Base-by-base conservation (phyloP, 2,888 invertebrate genomes). In the Frankliniella intonsa region DNA sequence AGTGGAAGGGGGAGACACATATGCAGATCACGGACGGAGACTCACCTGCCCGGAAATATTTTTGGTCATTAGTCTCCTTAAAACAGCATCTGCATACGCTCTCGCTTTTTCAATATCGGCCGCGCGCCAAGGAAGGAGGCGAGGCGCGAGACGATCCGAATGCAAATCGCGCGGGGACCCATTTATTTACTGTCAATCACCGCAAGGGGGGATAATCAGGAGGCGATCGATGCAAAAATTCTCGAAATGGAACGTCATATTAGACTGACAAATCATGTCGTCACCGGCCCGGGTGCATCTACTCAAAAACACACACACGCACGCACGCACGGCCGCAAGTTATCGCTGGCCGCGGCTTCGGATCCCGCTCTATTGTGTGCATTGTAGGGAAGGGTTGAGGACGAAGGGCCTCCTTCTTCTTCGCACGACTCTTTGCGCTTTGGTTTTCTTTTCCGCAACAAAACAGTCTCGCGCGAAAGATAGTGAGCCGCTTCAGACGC, bases 141-240 rank as follows among this genome's bases (percentile, higher is more conserved):
- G 38, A 38, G 38, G 38, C 38, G 38, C 38, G 38, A 38, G 38
- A 38, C 38, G 38, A 38, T 38, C 38, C 38, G 62, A 12, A 76
- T 25, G 22, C 69, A 76, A 76, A 22, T 12, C 69, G 69, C 69
- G 69, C 7, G 65, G 65, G 2, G 38, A 38, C 22, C 25, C 69
- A 76, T 76, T 76, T 76, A 76, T 76, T 76, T 76, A 76, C 69
- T 76, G 69, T 76, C 69, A 76, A 76, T 76, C 69, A 76, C 69
- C 69, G 22, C 69, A 22, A 25, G 25, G 22, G 22, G 69, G 69
- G 69, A 76, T 76, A n/a, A 76, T 76, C 69, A 69, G 11, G 55
- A 5, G 14, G 55, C 55, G 55, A 55, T 22, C 22, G 22, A 76
- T 76, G 69, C 69, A 25, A 76, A 76, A 76, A 76, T 76, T 25